Base-by-base conservation (phyloP, 2,797 vertebrate species). In the Gobio occitaniae region DNA sequence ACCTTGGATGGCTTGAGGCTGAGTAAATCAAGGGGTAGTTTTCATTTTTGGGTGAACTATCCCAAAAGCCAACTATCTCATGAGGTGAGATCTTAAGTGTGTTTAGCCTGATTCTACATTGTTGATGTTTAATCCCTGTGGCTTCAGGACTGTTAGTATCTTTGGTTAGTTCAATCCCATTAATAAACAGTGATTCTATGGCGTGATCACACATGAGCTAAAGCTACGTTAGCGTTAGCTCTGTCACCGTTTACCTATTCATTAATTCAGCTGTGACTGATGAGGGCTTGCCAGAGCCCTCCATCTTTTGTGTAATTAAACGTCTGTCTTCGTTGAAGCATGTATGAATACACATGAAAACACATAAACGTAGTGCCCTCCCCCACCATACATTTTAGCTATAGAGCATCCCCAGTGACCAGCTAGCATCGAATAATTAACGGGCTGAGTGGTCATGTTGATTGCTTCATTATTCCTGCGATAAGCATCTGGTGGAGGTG, bases 381-480 rank as follows among this genome's bases (percentile, higher is more conserved):
- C 4, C 65, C 84, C 83, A 65, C 66, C 36, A 78, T 44, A 61
- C 9, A 86, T 79, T 83, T 84, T 36, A 21, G 83, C 52, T 84
- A 61, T 21, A 21, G 6, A 85, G 70, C 25, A 83, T 93, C 86
- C 61, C 41, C 2, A 87, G 81, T 85, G 86, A 87, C 80, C 81
- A 61, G 85, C 90, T 87, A 69, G 78, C 32, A 36, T 87, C 78
- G 66, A 65, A 80, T 93, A 94, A 95, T 95, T 93, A 94, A 90
- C 36, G 65, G 80, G 90, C 87, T 88, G 88, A 93, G 92, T 84
- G 86, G 90, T 83, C 84, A 78, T 89, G 86, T 90, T 94, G 94
- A 95, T 95, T 95, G 92, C 93, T 93, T 94, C 91, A 93, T 95
- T 92, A 94, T 93, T 91, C 90, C 84, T 86, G 79, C 32, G 56